Conservation (phyloP, 1,140 invertebrate genomes). For the Epicauta chinensis region DNA sequence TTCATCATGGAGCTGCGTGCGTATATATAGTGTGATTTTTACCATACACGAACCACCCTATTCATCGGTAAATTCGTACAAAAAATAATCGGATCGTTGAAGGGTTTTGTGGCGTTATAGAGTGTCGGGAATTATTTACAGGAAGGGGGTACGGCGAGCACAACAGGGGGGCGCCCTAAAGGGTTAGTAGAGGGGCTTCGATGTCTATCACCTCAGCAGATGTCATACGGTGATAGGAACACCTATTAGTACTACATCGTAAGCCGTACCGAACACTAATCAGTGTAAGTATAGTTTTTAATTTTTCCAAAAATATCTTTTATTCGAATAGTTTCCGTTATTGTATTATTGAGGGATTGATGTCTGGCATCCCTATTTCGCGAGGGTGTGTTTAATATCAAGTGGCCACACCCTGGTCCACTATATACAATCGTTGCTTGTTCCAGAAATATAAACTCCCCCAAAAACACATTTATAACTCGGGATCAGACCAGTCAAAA, state of each 20-base stretch:
- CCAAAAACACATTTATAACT: conserved; percentile 30
- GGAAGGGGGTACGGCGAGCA: conserved; percentile 26
- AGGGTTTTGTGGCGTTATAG: conserved; percentile 38
- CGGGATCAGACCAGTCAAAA: conserved; percentile 34
- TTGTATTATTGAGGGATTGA: too few species aligned
- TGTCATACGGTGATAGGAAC: conserved; percentile 19
- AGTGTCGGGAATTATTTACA: conserved; percentile 37
- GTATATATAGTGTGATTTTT: conserved; percentile 28
- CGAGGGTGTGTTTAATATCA: conserved; percentile 29
- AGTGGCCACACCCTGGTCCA: conserved; percentile 31
- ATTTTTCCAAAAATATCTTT: neutral
- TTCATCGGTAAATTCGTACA: conserved; percentile 29
- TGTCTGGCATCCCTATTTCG: neutral
- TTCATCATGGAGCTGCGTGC: neutral
- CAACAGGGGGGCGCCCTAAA: conserved; percentile 18
- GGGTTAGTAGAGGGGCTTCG: conserved; percentile 30
- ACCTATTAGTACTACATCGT: too few species aligned
- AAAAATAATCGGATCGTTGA: conserved; percentile 39
- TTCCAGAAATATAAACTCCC: conserved; percentile 26
- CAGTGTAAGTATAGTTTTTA: neutral
- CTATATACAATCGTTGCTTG: conserved; percentile 20
- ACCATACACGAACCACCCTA: conserved; percentile 36
- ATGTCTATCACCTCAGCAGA: conserved; percentile 21
- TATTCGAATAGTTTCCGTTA: neutral
- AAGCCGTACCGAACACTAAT: too few species aligned